phyloP scores from a whole-genome alignment of 2,113 vertebrate species.

The Tamias sibiricus region DNA sequence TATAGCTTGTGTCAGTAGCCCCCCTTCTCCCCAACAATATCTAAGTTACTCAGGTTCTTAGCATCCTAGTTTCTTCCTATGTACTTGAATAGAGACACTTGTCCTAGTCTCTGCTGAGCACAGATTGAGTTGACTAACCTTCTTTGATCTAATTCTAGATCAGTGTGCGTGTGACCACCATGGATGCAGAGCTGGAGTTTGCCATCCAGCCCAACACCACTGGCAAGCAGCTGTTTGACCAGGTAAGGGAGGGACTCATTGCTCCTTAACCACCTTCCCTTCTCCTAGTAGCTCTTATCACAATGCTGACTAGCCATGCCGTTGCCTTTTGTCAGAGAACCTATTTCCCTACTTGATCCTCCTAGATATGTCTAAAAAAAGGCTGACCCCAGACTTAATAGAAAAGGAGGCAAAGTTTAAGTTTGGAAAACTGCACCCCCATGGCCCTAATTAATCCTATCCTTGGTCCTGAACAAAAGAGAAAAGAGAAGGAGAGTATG shows the following conservation, averaged over 20 bases:
- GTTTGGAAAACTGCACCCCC: background rate
- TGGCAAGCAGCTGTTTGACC: constrained; percentile 98
- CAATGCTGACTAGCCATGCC: background rate
- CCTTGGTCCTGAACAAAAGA: background rate
- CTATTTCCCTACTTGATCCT: background rate
- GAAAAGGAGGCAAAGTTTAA: constrained; percentile 52
- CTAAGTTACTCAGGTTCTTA: constrained; percentile 39
- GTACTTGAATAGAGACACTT: constrained; percentile 46
- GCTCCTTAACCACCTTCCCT: background rate
- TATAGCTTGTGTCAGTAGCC: background rate
- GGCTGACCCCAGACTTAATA: background rate
- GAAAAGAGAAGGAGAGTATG: background rate
- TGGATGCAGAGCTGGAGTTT: constrained; percentile 99
- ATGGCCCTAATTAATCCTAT: background rate
- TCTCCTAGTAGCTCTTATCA: background rate
- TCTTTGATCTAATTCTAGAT: constrained; percentile 88
- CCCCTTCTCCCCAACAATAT: background rate
- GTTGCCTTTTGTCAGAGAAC: constrained; percentile 28
- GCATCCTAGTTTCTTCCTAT: background rate
- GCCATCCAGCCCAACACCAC: constrained; percentile 98
- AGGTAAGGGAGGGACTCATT: constrained; percentile 86
- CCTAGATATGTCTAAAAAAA: constrained; percentile 32
- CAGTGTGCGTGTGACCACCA: constrained; percentile 96
- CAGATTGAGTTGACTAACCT: constrained; percentile 42
- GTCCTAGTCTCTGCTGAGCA: background rate